These are phyloP conservation scores for Hirtodrosophila duncani DNA, from an alignment of 2,888 invertebrate species.

Conservation along the genomic window DNA sequence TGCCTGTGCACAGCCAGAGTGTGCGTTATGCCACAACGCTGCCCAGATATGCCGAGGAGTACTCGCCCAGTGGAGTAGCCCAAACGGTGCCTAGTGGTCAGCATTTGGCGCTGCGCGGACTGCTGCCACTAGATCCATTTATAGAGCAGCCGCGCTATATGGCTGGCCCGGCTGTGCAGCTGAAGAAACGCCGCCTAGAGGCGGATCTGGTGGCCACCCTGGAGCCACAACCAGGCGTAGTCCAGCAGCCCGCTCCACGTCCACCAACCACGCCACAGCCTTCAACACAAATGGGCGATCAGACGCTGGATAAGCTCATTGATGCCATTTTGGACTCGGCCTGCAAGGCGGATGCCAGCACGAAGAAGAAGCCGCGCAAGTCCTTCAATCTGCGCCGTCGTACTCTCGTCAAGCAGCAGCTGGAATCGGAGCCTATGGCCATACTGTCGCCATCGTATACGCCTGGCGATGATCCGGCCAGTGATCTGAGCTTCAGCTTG, in stretches of 20 bases:
- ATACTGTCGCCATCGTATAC: slow-evolving; percentile 76
- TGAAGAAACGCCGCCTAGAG: slow-evolving; percentile 68
- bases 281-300: slow-evolving; percentile 76
- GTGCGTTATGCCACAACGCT: slow-evolving; percentile 74
- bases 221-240: slow-evolving; percentile 20
- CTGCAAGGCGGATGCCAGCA: slow-evolving; percentile 68
- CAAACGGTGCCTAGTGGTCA: slow-evolving; percentile 72
- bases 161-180: slow-evolving; percentile 31
- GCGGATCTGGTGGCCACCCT: slow-evolving; percentile 60
- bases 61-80: slow-evolving; percentile 69
- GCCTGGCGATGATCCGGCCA: slow-evolving; percentile 77
- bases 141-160: slow-evolving; percentile 75
- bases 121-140: slow-evolving; percentile 74
- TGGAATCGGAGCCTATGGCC: slow-evolving; percentile 48
- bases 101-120: slow-evolving; percentile 73
- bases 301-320: slow-evolving; percentile 76
- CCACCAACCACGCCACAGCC: slow-evolving; percentile 16
- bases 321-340: slow-evolving; percentile 78
- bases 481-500: slow-evolving; percentile 74
- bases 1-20: too few species aligned
- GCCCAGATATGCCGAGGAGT: slow-evolving; percentile 77
- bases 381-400: slow-evolving; percentile 74
- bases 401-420: slow-evolving; percentile 67
- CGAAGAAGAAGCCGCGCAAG: slow-evolving; percentile 64
- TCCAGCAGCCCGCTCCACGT: neutral